Conservation (phyloP, 2,797 vertebrate species). For the Protonibea diacanthus region DNA sequence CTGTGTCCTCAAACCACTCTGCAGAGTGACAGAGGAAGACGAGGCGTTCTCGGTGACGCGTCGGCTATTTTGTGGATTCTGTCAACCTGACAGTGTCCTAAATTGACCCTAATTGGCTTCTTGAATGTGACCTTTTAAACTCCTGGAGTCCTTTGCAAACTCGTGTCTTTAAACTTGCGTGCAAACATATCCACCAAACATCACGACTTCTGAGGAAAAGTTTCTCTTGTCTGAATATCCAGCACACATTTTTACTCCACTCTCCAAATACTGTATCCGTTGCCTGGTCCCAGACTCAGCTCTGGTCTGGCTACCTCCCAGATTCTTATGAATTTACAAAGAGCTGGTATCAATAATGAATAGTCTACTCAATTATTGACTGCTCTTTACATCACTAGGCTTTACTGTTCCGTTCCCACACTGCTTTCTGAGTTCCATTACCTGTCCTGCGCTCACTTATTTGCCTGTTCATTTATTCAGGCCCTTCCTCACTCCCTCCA, state of each 20-base stretch:
- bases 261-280: conserved; percentile 31
- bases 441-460: conserved; percentile 77
- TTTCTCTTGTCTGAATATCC: conserved; percentile 1
- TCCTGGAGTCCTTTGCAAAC: not conserved
- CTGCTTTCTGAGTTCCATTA: conserved; percentile 78
- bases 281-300: conserved; percentile 44
- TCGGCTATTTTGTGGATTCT: conserved; percentile 36
- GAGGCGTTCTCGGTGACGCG: conserved; percentile 14
- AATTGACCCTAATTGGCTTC: conserved; percentile 50
- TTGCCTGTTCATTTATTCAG: conserved; percentile 83
- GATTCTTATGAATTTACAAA: conserved; percentile 77
- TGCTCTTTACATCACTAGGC: conserved; percentile 76
- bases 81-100: conserved; percentile 21
- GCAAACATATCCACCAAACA: conserved; percentile 1
- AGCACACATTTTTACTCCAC: not conserved
- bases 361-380: conserved; percentile 76
- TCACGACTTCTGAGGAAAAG: conserved; percentile 10
- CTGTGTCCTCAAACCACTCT: conserved; percentile 14
- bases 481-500: conserved; percentile 41
- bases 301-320: conserved; percentile 29
- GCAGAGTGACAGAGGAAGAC: not conserved
- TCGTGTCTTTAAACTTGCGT: conserved; percentile 12
- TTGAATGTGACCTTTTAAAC: conserved; percentile 19
- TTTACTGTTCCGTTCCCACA: conserved; percentile 69
- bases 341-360: conserved; percentile 75